These are phyloP conservation scores for Cardiocondyla obscurior DNA, from an alignment of 1,140 invertebrate species.

Conservation along the genomic window DNA sequence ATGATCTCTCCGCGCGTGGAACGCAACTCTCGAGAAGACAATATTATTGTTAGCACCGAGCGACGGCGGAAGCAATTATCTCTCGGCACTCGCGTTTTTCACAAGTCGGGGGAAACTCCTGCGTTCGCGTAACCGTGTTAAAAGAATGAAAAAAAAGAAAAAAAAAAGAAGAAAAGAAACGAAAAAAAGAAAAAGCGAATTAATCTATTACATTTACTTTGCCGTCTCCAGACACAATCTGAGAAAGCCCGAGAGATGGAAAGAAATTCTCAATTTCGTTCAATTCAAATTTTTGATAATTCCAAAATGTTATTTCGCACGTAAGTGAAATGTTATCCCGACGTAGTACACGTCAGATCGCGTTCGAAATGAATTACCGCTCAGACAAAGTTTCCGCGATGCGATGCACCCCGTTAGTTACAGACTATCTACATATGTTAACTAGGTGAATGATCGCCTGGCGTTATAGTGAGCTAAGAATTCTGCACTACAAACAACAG, in stretches of 20 bases:
- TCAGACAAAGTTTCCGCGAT: background rate
- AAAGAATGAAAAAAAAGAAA: background rate
- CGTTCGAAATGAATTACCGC: background rate
- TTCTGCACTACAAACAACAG: background rate
- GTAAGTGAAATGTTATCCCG: background rate
- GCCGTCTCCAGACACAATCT: background rate
- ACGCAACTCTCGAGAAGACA: constrained; percentile 41
- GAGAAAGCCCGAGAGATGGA: too few relatives aligned
- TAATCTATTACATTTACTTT: background rate
- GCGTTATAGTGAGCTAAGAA: background rate
- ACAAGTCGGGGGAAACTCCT: background rate
- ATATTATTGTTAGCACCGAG: constrained; percentile 30
- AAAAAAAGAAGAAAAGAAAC: too few relatives aligned
- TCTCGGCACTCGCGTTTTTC: constrained; percentile 7
- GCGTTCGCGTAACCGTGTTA: background rate
- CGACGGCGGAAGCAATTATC: constrained; percentile 31
- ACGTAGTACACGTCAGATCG: background rate
- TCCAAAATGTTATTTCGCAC: background rate
- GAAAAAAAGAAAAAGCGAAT: too few relatives aligned
- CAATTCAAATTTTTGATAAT: background rate
- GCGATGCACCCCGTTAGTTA: background rate
- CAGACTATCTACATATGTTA: background rate
- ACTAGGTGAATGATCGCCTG: background rate
- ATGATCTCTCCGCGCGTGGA: background rate
- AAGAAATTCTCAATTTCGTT: background rate